A percentile compares a stretch with the other conserved stretches of the same genome.
Conservation (phyloP, 2,113 vertebrate genomes). For the Gallinago paraguaiae region DNA sequence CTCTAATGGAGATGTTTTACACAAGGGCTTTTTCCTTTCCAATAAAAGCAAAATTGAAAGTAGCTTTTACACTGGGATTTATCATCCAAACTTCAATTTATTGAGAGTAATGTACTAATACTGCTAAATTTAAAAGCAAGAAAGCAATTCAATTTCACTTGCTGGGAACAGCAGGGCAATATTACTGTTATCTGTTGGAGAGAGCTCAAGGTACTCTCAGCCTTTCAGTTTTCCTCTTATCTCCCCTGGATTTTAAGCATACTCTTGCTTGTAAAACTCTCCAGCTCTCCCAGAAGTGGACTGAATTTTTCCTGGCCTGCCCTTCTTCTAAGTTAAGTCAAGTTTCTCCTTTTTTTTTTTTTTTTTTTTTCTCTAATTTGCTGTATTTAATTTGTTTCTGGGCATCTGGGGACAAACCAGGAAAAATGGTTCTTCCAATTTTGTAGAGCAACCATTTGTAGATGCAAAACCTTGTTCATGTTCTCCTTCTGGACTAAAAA, state of each 20-base stretch:
- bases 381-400: neutral
- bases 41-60: neutral
- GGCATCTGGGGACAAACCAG: neutral
- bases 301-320: neutral
- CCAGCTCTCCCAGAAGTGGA: neutral
- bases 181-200: conserved; percentile 18
- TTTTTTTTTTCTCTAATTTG: neutral
- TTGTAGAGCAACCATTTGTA: neutral
- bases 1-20: neutral
- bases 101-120: conserved; percentile 21
- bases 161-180: neutral
- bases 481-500: neutral
- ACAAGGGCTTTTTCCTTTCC: neutral
- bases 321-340: neutral
- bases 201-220: conserved; percentile 3
- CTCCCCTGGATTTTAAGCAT: neutral
- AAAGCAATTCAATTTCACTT: conserved; percentile 37
- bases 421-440: neutral
- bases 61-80: neutral
- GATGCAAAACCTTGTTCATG: neutral
- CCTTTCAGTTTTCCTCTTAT: neutral
- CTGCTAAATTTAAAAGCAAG: conserved; percentile 34
- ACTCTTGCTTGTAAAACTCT: neutral
- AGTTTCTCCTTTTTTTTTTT: neutral
- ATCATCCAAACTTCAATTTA: conserved; percentile 23